Percentiles rank a stretch among this genome's conserved stretches.
Evolutionary conservation across 2,113 vertebrate species (phyloP).

Genomic region (Callipepla californica): DNA sequence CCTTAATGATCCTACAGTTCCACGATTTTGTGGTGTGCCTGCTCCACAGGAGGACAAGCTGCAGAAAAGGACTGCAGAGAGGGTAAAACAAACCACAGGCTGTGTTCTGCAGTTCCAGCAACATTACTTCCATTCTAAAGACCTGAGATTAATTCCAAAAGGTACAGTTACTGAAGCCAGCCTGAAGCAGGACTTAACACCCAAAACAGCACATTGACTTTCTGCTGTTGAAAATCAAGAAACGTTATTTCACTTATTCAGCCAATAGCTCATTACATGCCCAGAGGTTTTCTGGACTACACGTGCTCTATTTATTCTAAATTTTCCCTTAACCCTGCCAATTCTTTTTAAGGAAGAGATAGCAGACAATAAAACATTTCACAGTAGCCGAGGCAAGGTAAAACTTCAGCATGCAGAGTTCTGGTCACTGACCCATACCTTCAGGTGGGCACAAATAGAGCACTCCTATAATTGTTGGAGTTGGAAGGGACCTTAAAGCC

Average conservation of each 20-base stretch:
- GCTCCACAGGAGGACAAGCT: background rate
- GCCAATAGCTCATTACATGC: background rate
- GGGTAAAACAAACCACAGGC: background rate
- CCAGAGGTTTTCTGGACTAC: background rate
- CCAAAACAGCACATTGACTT: background rate
- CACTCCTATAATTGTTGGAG: background rate
- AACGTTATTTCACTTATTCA: background rate
- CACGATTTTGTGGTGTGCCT: fast-evolving
- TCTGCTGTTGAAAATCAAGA: background rate
- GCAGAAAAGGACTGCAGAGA: background rate
- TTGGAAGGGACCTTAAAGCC: background rate
- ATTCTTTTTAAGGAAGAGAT: background rate
- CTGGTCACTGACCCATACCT: background rate
- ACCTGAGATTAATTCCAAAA: background rate
- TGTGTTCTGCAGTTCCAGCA: background rate
- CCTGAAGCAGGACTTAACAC: background rate
- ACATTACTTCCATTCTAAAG: background rate
- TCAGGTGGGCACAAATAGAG: fast-evolving
- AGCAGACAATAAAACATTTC: background rate
- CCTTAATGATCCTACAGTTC: background rate
- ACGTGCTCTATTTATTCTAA: background rate
- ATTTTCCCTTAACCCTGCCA: background rate
- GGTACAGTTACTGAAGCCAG: background rate
- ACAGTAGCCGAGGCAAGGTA: background rate
- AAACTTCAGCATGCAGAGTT: background rate